Base-by-base conservation (phyloP, 2,888 invertebrate species). In the Lathronympha strigana region DNA sequence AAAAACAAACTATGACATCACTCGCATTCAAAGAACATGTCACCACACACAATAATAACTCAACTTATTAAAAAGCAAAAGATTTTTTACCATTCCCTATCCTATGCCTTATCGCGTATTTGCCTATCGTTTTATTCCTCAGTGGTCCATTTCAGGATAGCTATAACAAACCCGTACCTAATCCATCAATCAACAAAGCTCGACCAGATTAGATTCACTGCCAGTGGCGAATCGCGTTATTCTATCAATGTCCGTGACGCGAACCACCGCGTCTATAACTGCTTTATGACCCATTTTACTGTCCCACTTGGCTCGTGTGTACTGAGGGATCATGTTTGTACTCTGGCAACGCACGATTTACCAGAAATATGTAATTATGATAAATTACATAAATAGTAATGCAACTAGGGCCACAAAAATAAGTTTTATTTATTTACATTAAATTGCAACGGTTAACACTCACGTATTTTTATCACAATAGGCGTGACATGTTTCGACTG, bases 221-320 rank as follows among this genome's bases (percentile, higher is more conserved):
- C 58, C 43, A 13, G 5, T 13, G 19, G 31, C 23, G 25, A 47
- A 45, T 49, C 57, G 43, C 31, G 43, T 43, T 28, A 57, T 57
- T 43, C 43, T 57, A 57, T 43, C 55, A 49, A 33, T 17, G 33
- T 55, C 38, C 61, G 54, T 38, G 62, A 55, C 57, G 43, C 5
- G 62, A 54, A 25, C 62, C 11, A 47, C 36, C 62, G 61, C 61
- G 54, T 36, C 58, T 64, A 64, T 64, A 45, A 57, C 50, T 64
- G 58, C 50, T 64, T 64, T 64, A 64, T 51, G 63, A 51, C 58
- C 57, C 43, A 58, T 64, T 64, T 58, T 38, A 23, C 54, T 62
- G 53, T 23, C 38, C 63, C 36, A 58, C 58, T 64, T 64, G 63
- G 63, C 63, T 51, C 19, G 25, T 25, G 38, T 40, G 40, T 19